phyloP scores from a whole-genome alignment of 64 coral and sea anemone genomes.

The Montipora capricornis region DNA sequence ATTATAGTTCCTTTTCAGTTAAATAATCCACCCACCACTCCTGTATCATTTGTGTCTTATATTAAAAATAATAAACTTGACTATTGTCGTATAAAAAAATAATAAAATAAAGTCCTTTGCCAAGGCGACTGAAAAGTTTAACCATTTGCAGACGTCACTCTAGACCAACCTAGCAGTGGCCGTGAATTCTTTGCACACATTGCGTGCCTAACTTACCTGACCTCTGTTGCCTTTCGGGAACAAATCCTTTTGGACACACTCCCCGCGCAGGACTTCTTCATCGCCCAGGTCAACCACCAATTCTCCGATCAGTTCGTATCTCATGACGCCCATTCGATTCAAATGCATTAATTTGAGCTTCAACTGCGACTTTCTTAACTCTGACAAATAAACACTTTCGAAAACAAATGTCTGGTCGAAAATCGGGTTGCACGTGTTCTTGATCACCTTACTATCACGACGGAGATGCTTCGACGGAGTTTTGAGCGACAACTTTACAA shows the following conservation, averaged over 20 bases:
- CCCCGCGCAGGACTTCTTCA: constrained; percentile 42
- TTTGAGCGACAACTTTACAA: constrained; percentile 55
- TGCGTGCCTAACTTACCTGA: constrained; percentile 27
- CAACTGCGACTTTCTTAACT: constrained; percentile 55
- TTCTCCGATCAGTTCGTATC: constrained; percentile 75
- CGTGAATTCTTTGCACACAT: background rate
- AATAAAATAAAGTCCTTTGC: too few relatives aligned
- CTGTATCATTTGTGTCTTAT: too few relatives aligned
- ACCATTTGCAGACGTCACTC: too few relatives aligned
- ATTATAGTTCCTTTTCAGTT: too few relatives aligned
- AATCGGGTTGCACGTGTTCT: constrained; percentile 93
- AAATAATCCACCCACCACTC: too few relatives aligned
- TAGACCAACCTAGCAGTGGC: too few relatives aligned
- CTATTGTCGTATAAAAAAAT: too few relatives aligned
- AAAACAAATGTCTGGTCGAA: constrained; percentile 79
- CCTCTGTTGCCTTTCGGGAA: constrained; percentile 36
- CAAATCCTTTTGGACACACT: constrained; percentile 10
- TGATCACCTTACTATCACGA: constrained; percentile 73
- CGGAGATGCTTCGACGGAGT: constrained; percentile 70
- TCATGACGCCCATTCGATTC: constrained; percentile 24
- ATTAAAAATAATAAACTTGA: too few relatives aligned
- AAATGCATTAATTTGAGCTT: constrained; percentile 63
- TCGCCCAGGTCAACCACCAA: constrained; percentile 33
- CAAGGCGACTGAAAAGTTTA: too few relatives aligned
- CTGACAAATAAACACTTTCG: constrained; percentile 42